These are phyloP conservation scores for Perca flavescens DNA, from an alignment of 2,113 vertebrate genomes.

Conservation along the genomic window DNA sequence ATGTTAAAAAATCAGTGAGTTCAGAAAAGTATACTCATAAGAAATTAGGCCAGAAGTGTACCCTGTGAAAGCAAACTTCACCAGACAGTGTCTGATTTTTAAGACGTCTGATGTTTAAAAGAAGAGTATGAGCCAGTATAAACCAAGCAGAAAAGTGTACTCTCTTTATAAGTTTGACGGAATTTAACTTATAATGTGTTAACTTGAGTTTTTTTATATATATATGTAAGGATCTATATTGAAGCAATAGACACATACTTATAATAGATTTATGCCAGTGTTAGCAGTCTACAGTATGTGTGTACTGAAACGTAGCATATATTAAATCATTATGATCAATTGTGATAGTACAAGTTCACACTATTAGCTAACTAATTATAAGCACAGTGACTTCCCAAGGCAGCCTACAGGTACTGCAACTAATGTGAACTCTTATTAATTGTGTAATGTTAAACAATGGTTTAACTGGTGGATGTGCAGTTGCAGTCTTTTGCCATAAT, in stretches of 20 bases:
- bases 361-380: neutral
- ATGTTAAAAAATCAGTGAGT: neutral
- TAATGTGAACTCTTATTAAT: neutral
- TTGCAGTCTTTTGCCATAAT: neutral
- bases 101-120: neutral
- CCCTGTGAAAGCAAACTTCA: neutral
- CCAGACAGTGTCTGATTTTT: too few relatives aligned
- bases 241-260: too few relatives aligned
- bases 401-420: neutral
- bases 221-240: too few relatives aligned
- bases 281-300: neutral
- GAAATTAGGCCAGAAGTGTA: neutral
- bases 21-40: neutral
- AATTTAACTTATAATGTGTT: neutral
- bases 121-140: neutral
- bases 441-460: neutral
- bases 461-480: neutral
- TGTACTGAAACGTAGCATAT: neutral
- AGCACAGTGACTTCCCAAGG: neutral
- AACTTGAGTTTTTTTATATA: neutral
- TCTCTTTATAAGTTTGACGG: neutral
- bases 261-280: neutral
- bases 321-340: neutral
- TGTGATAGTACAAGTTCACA: neutral
- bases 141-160: neutral